A percentile compares a stretch with the other conserved stretches of the same genome.
Evolutionary conservation across 2,113 vertebrate genomes (phyloP).

Genomic region (Callipepla squamata): DNA sequence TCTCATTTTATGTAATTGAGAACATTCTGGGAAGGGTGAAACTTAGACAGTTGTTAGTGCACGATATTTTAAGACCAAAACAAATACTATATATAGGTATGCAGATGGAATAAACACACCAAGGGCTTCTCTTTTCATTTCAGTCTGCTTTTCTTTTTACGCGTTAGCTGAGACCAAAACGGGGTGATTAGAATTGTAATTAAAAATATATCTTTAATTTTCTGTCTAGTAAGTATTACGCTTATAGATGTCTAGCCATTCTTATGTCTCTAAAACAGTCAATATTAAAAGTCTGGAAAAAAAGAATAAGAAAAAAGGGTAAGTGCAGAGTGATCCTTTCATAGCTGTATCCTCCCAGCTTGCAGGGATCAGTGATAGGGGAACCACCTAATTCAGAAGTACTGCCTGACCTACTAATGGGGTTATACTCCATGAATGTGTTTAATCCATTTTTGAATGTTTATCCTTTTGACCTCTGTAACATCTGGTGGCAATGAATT

Average conservation of each 20-base stretch:
- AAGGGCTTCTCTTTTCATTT: slow-evolving; percentile 1
- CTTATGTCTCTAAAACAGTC: not conserved
- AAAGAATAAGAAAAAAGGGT: not conserved
- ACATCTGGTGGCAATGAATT: not conserved
- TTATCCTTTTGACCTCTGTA: not conserved
- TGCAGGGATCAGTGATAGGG: not conserved
- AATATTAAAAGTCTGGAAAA: rapidly evolving
- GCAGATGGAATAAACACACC: slow-evolving; percentile 13
- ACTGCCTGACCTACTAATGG: not conserved
- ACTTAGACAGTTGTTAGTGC: slow-evolving; percentile 17
- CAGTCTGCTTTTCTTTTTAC: not conserved
- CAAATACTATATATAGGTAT: not conserved
- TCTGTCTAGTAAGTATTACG: not conserved
- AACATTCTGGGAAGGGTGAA: not conserved
- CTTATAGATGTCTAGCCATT: not conserved
- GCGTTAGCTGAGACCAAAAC: not conserved
- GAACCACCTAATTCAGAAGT: not conserved
- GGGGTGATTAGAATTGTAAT: not conserved
- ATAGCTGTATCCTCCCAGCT: not conserved
- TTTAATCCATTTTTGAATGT: not conserved
- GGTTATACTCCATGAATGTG: not conserved
- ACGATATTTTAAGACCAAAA: too few species aligned
- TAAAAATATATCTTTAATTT: not conserved
- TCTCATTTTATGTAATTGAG: slow-evolving; percentile 57
- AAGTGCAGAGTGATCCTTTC: not conserved